phyloP scores from a whole-genome alignment of 2,888 invertebrate genomes.

The Acanthosepion esculentum region DNA sequence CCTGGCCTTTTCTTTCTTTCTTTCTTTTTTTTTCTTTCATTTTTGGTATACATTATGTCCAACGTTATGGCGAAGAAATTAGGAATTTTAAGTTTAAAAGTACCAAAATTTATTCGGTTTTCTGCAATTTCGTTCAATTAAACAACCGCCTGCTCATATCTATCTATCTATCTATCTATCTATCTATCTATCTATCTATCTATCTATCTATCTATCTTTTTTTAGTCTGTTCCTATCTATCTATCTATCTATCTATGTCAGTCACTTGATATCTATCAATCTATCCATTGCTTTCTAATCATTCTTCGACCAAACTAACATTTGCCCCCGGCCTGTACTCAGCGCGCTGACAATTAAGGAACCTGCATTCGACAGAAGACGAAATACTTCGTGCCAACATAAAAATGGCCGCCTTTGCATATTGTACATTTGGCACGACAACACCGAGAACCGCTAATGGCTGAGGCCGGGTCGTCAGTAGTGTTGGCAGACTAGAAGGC shows the following conservation, averaged over 20 bases:
- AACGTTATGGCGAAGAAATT: no score
- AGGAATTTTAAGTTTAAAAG: no score
- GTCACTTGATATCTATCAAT: neutral
- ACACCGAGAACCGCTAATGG: neutral
- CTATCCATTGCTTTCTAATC: neutral
- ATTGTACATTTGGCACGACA: neutral
- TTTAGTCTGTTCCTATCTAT: neutral
- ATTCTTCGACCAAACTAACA: neutral
- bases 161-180: neutral
- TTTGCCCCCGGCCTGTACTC: neutral
- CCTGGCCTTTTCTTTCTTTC: no score
- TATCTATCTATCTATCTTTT: neutral
- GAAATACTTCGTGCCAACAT: neutral
- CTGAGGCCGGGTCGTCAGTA: neutral
- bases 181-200: neutral
- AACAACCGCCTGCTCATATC: no score
- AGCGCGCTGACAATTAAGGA: neutral
- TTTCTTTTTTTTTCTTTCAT: no score
- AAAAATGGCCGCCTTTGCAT: neutral
- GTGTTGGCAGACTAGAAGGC: neutral
- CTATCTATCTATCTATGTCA: neutral
- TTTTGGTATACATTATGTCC: no score
- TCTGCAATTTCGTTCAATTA: no score
- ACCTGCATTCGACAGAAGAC: neutral
- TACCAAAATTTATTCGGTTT: no score